These are phyloP conservation scores for Pantelozetes paolii DNA, from an alignment of 2,888 invertebrate species.

Conservation along the genomic window DNA sequence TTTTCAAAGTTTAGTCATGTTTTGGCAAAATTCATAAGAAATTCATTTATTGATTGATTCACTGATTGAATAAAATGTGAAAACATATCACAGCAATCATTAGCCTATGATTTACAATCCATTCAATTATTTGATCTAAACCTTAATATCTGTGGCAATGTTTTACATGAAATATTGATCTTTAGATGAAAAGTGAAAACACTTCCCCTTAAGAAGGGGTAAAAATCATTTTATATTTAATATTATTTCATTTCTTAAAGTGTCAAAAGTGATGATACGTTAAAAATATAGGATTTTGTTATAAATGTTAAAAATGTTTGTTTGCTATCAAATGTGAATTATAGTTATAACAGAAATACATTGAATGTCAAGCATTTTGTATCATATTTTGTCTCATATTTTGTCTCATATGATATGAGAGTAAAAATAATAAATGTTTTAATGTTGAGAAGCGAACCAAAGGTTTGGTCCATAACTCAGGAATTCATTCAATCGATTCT, in stretches of 20 bases:
- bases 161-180: neutral
- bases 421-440: conserved; percentile 1
- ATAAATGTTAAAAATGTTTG: neutral
- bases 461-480: no score
- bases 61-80: no score
- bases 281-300: neutral
- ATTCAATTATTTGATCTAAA: neutral
- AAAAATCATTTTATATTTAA: no score
- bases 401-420: conserved; percentile 13
- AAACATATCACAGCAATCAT: no score
- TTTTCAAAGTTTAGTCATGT: no score
- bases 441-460: neutral
- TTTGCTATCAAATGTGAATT: neutral
- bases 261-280: neutral
- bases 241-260: neutral
- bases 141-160: neutral
- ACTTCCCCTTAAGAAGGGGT: no score
- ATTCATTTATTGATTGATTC: no score
- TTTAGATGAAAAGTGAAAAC: no score
- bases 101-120: neutral
- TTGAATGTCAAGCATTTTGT: conserved; percentile 3
- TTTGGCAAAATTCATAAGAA: no score
- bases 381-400: no score
- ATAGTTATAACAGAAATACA: neutral
- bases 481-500: conserved; percentile 1